phyloP scores from a whole-genome alignment of 1,140 invertebrate species.

The Pseudomyrmex pallidus region DNA sequence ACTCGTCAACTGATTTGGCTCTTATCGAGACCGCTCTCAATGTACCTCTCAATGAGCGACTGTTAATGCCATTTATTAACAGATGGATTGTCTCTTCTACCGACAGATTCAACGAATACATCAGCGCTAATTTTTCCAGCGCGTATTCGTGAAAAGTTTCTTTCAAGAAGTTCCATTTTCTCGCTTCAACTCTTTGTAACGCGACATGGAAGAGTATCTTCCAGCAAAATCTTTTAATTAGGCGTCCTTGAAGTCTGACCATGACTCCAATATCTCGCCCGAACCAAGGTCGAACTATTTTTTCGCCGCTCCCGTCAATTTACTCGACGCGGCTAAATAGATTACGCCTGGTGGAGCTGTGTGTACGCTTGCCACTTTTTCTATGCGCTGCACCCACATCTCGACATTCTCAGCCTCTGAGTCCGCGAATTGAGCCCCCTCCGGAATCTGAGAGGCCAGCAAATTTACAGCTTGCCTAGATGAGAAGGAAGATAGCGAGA shows the following conservation, averaged over 20 bases:
- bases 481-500: too few species aligned
- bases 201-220: background rate
- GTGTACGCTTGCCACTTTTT: too few species aligned
- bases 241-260: background rate
- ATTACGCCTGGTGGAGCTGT: background rate
- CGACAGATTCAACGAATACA: background rate
- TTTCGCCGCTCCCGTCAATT: background rate
- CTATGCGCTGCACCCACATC: too few species aligned
- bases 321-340: background rate
- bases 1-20: background rate
- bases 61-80: background rate
- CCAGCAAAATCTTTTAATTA: background rate
- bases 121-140: background rate
- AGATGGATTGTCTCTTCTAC: background rate
- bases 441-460: too few species aligned
- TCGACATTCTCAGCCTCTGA: too few species aligned
- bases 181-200: background rate
- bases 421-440: too few species aligned
- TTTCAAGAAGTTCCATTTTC: background rate
- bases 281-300: background rate
- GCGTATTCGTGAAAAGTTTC: background rate
- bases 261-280: background rate
- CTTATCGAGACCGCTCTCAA: background rate
- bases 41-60: background rate
- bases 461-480: too few species aligned